Percentiles rank a stretch among this genome's conserved stretches.
These are phyloP conservation scores for Melanotus villosus DNA, from an alignment of 2,888 invertebrate genomes.

Conservation along the genomic window DNA sequence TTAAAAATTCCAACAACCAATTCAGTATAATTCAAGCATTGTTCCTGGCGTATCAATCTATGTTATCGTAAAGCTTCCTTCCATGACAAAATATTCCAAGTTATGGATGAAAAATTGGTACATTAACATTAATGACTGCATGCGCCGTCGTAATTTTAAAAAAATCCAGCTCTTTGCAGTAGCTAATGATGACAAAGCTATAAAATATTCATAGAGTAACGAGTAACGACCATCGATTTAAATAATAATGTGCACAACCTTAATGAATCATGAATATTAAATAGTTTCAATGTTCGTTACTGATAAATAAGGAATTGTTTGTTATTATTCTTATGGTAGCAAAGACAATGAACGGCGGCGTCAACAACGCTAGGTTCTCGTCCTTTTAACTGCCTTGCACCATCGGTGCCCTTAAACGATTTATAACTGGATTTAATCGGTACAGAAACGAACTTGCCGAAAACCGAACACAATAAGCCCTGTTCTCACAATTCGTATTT, in stretches of 20 bases:
- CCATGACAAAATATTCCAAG: too few relatives aligned
- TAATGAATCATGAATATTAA: conserved; percentile 19
- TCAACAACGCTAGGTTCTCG: neutral
- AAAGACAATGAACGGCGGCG: neutral
- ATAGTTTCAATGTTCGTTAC: neutral
- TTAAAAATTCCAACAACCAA: too few relatives aligned
- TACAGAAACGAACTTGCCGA: too few relatives aligned
- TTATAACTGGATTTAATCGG: too few relatives aligned
- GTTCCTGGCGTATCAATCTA: too few relatives aligned
- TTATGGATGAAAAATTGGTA: too few relatives aligned
- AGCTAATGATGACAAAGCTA: conserved; percentile 15
- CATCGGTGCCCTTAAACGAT: neutral
- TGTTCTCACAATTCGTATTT: too few relatives aligned
- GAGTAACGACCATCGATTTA: conserved; percentile 10
- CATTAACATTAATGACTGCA: too few relatives aligned
- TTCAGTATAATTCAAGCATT: too few relatives aligned
- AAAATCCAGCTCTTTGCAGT: neutral
- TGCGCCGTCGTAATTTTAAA: too few relatives aligned
- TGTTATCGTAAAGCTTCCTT: too few relatives aligned
- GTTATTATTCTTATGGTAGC: neutral
- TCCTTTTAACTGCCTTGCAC: neutral
- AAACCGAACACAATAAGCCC: too few relatives aligned
- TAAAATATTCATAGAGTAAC: conserved; percentile 19
- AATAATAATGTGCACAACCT: conserved; percentile 12
- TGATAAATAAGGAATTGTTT: conserved; percentile 3